phyloP scores from a whole-genome alignment of 2,113 vertebrate species.

The Pao palembangensis region DNA sequence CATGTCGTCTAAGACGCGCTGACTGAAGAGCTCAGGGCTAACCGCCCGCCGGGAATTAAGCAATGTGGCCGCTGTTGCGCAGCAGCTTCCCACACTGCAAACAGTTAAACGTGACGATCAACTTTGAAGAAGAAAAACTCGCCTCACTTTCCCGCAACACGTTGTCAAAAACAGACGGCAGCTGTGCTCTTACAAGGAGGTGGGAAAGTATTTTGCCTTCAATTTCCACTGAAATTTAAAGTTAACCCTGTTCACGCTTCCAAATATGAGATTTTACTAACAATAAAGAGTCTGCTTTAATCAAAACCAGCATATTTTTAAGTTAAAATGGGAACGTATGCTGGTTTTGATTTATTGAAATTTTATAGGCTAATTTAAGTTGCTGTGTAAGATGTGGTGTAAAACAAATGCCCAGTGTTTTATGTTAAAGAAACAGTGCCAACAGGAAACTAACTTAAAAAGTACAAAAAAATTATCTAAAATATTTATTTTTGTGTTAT shows the following conservation, averaged over 20 bases:
- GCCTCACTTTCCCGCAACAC: slow-evolving; percentile 37
- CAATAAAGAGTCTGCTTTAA: neutral
- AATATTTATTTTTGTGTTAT: no score
- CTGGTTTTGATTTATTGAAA: no score
- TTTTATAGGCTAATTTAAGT: neutral
- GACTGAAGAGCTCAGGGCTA: slow-evolving; percentile 70
- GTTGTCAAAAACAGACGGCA: slow-evolving; percentile 54
- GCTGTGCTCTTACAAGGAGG: slow-evolving; percentile 48
- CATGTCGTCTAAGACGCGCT: slow-evolving; percentile 64
- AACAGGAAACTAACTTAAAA: neutral
- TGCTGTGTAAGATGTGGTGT: neutral
- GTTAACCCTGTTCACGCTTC: neutral
- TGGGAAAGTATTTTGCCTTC: slow-evolving; percentile 17
- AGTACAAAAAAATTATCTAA: no score
- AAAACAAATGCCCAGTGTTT: neutral
- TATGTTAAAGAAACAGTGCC: neutral
- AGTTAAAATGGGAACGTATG: no score
- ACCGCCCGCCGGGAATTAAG: slow-evolving; percentile 67
- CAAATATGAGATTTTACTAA: neutral
- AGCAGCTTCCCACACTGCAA: slow-evolving; percentile 67
- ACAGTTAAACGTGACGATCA: slow-evolving; percentile 41
- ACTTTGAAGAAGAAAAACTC: slow-evolving; percentile 41
- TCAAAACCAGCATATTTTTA: neutral
- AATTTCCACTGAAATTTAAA: neutral
- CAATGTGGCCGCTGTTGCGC: slow-evolving; percentile 64